These are phyloP conservation scores for Ylistrum balloti DNA, from an alignment of 1,140 invertebrate genomes.

Conservation along the genomic window DNA sequence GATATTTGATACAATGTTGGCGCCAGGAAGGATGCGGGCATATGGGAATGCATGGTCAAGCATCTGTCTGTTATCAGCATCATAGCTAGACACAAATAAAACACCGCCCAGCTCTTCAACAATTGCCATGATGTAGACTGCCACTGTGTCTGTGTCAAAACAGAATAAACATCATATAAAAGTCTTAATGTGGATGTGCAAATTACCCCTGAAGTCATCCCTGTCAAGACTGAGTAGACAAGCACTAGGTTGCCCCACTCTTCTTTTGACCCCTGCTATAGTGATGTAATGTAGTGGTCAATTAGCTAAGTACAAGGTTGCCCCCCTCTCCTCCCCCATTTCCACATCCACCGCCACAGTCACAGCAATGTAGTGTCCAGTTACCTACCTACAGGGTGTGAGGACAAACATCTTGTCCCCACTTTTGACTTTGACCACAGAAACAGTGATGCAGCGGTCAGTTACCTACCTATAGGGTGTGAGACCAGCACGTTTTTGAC, in stretches of 20 bases:
- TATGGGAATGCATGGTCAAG: conserved; percentile 56
- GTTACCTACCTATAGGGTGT: not conserved
- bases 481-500: not conserved
- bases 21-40: conserved; percentile 54
- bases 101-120: conserved; percentile 49
- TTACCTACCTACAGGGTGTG: not conserved
- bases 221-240: too few species aligned
- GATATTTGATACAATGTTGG: conserved; percentile 52
- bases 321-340: not conserved
- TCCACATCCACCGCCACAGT: not conserved
- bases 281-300: not conserved
- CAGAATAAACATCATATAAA: too few species aligned
- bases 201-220: too few species aligned
- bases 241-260: too few species aligned
- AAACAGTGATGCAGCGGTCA: not conserved
- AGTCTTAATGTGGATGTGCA: too few species aligned
- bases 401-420: not conserved
- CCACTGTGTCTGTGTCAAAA: conserved; percentile 59
- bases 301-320: not conserved
- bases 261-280: not conserved
- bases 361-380: too few species aligned
- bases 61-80: conserved; percentile 59
- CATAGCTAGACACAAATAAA: conserved; percentile 62
- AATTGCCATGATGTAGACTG: conserved; percentile 63
- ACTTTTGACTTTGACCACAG: not conserved